Evolutionary conservation across 2,113 vertebrate genomes (phyloP), one percentile per base, ranked within the genome.

Genomic region (Macroglossus sobrinus): DNA sequence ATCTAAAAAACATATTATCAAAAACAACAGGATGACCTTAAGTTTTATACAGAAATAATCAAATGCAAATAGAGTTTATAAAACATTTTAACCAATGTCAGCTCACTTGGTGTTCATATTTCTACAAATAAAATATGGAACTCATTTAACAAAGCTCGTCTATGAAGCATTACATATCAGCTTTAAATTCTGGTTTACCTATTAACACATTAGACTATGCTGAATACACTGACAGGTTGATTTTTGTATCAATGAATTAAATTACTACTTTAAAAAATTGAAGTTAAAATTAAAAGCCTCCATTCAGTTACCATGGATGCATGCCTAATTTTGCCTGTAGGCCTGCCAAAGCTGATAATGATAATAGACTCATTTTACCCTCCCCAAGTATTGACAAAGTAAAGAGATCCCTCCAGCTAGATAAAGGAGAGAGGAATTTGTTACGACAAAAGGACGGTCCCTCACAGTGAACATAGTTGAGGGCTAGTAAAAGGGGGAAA

Each of bases 181-280:
- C 22, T 94, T 92, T 93, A 97, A 93, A 87, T 94, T 93, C 81
- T 13, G 72, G 45, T 91, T 61, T 94, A 82, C 38, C 43, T 88
- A 82, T 87, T 9, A 96, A 94, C 28, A 64, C 2, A 53, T 59
- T 16, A 68, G 26, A 72, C 19, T 84, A 28, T 71, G 43, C 33
- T 89, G 68, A 89, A 85, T 50, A 88, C 57, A 96, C 45, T 69
- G 81, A 94, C 86, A 96, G 90, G 85, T 24, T 74, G 13, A 89
- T 84, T 96, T 87, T 81, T 94, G 24, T 38, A 82, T 16, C 47
- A 66, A 45, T 91, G 5, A 95, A 96, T 96, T 97, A 94, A 97
- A 91, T 87, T 30, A 11, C 43, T 88, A 84, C n/a, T 93, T 66
- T 50, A 82, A 92, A 71, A 84, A 79, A 68, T 47, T 53, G 50